These are phyloP conservation scores for Sussaba pulchella DNA, from an alignment of 2,888 invertebrate species.

Conservation along the genomic window DNA sequence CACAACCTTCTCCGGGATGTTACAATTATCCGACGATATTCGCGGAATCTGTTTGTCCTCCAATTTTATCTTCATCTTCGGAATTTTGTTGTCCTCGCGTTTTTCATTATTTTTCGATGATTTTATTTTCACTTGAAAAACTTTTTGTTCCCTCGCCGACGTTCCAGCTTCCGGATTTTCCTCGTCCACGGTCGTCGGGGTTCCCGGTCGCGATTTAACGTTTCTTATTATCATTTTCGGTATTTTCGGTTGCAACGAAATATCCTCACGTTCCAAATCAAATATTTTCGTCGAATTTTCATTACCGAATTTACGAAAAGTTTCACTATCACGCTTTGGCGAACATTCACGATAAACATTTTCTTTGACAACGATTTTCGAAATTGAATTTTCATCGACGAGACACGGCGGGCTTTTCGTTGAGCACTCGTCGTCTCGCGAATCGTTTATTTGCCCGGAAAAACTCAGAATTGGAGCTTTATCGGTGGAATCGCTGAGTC, in stretches of 20 bases:
- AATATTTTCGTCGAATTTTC: constrained; percentile 3
- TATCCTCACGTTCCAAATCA: constrained; percentile 51
- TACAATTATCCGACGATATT: constrained; percentile 72
- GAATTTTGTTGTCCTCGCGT: constrained; percentile 70
- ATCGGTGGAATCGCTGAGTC: constrained; percentile 18
- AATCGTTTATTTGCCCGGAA: constrained; percentile 62
- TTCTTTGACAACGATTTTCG: constrained; percentile 78
- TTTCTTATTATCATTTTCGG: constrained; percentile 83
- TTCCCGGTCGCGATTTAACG: constrained; percentile 79
- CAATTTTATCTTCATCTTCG: constrained; percentile 79
- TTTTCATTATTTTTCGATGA: constrained; percentile 68
- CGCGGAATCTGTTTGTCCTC: constrained; percentile 74
- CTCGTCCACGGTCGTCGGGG: constrained; percentile 74
- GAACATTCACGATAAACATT: constrained; percentile 73
- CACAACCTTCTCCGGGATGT: constrained; percentile 54
- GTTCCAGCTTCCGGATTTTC: constrained; percentile 59
- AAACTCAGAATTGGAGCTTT: constrained; percentile 63
- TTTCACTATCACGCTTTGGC: constrained; percentile 53
- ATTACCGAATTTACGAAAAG: constrained; percentile 33
- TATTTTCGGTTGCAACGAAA: constrained; percentile 79
- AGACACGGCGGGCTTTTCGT: constrained; percentile 60
- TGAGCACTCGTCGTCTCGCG: constrained; percentile 17
- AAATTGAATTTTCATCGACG: constrained; percentile 71
- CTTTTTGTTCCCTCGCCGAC: constrained; percentile 64
- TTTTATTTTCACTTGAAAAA: constrained; percentile 68